Evolutionary conservation across 2,113 vertebrate species (phyloP).

Genomic region (Gasterosteus aculeatus): DNA sequence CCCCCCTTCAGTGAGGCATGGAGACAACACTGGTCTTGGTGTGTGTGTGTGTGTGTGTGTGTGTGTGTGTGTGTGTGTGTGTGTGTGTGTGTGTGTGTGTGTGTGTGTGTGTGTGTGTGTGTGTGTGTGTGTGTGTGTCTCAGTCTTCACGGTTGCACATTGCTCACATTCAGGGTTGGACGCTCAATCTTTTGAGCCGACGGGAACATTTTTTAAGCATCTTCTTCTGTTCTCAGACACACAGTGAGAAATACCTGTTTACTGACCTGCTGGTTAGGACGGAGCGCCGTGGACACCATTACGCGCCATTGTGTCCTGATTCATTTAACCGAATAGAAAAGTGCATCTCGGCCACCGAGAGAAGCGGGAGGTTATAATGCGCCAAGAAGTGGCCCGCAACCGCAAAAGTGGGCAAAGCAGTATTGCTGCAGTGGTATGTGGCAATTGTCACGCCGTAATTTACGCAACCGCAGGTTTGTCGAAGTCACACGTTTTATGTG

Average conservation of each 20-base stretch:
- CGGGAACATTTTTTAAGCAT: slow-evolving; percentile 10
- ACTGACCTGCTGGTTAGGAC: background rate
- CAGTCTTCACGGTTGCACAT: slow-evolving; percentile 14
- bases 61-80: background rate
- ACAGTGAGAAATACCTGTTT: slow-evolving; percentile 24
- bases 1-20: slow-evolving; percentile 30
- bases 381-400: slow-evolving; percentile 61
- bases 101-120: too few species aligned
- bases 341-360: slow-evolving; percentile 14
- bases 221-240: background rate
- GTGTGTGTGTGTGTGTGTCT: background rate
- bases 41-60: too few species aligned
- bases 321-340: background rate
- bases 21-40: slow-evolving; percentile 15
- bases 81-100: background rate
- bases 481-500: slow-evolving; percentile 9
- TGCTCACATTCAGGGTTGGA: background rate
- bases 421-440: slow-evolving; percentile 80
- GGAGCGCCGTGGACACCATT: background rate
- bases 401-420: slow-evolving; percentile 48
- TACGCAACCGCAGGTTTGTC: slow-evolving; percentile 34
- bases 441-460: slow-evolving; percentile 58
- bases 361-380: slow-evolving; percentile 37
- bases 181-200: slow-evolving; percentile 1
- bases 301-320: background rate